Evolutionary conservation across 2,797 vertebrate species (phyloP), one percentile per base, ranked within the genome.

Genomic region (Mormyrus proboscirostris): DNA sequence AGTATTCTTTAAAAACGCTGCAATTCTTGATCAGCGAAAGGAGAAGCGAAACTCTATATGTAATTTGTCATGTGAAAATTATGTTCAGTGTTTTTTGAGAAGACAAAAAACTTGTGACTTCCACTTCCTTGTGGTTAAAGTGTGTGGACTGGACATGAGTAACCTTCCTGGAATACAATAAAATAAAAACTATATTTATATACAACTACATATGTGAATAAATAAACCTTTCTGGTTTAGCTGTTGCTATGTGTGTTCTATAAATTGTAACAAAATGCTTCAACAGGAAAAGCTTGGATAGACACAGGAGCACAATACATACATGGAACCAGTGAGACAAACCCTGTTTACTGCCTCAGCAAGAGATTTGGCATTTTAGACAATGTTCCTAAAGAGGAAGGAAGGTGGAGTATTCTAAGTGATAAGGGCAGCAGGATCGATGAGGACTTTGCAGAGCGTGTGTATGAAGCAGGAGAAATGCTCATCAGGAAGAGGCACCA

Each of bases 251-350:
- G 38, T 16, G 9, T 86, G 22, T 22, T 49, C 10, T 49, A 83
- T 88, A 19, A 49, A 2, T 84, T 1, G 2, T 83, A 25, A 25
- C 82, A 51, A 84, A 29, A 89, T 62, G 19, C 84, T 76, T 47
- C 14, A 19, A 62, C 88, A 93, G 93, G 91, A 14, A 91, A 91
- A 22, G 57, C 79, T 19, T 88, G 89, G 90, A 90, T 93, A 76
- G 92, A 93, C 83, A 90, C 90, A 62, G 93, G 93, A 33, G 91
- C 92, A 22, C 92, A 93, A 88, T 93, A 83, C 65, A 92, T 93
- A 88, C 93, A 93, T 62, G 93, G 92, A 5, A 88, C 91, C 0
- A 88, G 90, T 76, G 89, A 90, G 29, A 41, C 89, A 83, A 93
- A 93, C 62, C 92, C 92, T 44, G 86, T 93, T 5, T 93, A 83